These are phyloP conservation scores for Drosophila sordidapex DNA, from an alignment of 2,888 invertebrate species.

Conservation along the genomic window DNA sequence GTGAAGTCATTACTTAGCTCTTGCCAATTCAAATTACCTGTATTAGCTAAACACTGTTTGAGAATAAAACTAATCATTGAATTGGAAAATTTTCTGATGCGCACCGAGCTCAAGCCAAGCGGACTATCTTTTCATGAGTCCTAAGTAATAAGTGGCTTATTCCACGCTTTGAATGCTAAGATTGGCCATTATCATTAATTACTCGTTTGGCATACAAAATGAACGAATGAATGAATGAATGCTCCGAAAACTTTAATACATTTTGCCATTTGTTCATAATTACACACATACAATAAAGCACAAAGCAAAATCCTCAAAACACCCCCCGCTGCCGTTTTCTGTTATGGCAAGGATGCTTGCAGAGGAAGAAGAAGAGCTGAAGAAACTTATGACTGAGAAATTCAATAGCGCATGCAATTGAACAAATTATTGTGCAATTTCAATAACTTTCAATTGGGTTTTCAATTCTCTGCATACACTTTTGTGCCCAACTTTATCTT, in stretches of 20 bases:
- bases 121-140: constrained; percentile 27
- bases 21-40: not conserved
- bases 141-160: constrained; percentile 32
- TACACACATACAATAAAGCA: constrained; percentile 60
- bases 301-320: constrained; percentile 24
- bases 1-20: not conserved
- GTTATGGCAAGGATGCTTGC: constrained; percentile 28
- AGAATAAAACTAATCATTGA: constrained; percentile 9
- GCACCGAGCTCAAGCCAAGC: constrained; percentile 21
- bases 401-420: constrained; percentile 80
- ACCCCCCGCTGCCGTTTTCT: not conserved
- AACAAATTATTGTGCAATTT: constrained; percentile 81
- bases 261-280: constrained; percentile 56
- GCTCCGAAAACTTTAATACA: constrained; percentile 49
- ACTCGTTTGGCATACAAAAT: constrained; percentile 25
- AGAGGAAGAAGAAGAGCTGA: constrained; percentile 20
- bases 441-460: constrained; percentile 81
- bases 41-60: constrained; percentile 1
- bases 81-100: constrained; percentile 15
- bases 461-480: constrained; percentile 75
- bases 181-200: constrained; percentile 54
- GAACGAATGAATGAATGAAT: constrained; percentile 23
- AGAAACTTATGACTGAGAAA: constrained; percentile 70
- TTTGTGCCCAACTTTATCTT: constrained; percentile 56
- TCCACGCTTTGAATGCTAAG: constrained; percentile 28